Conservation (phyloP, 2,888 invertebrate genomes). For the Nezara viridula region DNA sequence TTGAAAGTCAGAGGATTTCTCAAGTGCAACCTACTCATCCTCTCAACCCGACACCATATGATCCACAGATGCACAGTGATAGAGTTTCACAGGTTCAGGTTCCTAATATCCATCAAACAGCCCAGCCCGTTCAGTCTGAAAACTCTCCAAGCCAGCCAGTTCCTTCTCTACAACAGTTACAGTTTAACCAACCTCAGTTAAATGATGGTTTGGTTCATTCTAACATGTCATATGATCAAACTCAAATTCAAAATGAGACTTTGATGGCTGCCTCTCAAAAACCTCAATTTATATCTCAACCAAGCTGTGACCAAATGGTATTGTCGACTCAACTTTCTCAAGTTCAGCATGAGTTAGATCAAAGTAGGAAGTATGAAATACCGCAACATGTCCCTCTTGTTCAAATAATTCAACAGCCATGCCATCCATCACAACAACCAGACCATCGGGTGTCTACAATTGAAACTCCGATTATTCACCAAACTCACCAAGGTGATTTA, state of each 20-base stretch:
- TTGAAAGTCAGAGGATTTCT: conserved; percentile 55
- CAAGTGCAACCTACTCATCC: conserved; percentile 54
- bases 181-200: conserved; percentile 36
- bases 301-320: conserved; percentile 20
- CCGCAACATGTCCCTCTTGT: not conserved
- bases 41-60: conserved; percentile 3
- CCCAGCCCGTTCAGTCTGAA: not conserved
- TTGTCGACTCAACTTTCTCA: conserved; percentile 36
- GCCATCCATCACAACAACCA: conserved; percentile 24
- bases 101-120: not conserved
- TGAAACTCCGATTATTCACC: conserved; percentile 59
- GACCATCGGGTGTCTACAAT: conserved; percentile 57
- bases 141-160: conserved; percentile 55
- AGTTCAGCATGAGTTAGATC: conserved; percentile 3
- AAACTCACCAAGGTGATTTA: conserved; percentile 33
- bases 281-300: conserved; percentile 28
- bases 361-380: conserved; percentile 15
- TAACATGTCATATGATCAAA: conserved; percentile 56
- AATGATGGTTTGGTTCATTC: conserved; percentile 41
- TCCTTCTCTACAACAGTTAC: conserved; percentile 17
- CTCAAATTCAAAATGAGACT: conserved; percentile 58
- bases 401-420: not conserved
- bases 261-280: not conserved
- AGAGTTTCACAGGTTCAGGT: conserved; percentile 28
- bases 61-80: not conserved